Conservation (phyloP, 2,797 vertebrate species). For the Moxostoma hubbsi region DNA sequence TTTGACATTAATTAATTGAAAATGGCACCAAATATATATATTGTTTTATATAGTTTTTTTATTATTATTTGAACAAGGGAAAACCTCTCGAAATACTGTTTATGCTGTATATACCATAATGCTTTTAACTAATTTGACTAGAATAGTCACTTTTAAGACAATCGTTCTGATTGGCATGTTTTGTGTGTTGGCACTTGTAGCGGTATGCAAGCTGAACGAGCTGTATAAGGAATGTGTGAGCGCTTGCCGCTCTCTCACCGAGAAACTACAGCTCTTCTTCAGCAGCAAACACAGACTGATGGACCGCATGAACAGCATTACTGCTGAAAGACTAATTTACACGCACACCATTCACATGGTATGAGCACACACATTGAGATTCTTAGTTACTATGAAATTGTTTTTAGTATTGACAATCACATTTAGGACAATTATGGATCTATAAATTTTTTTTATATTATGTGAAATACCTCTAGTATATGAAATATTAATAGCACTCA, state of each 20-base stretch:
- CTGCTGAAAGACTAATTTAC: slow-evolving; percentile 94
- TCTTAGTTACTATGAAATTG: background rate
- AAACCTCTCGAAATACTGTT: no score
- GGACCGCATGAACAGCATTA: slow-evolving; percentile 90
- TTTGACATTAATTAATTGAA: no score
- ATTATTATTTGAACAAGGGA: no score
- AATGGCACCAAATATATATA: no score
- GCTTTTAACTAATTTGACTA: background rate
- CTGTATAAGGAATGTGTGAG: slow-evolving; percentile 92
- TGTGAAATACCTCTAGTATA: background rate
- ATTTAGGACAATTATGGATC: background rate
- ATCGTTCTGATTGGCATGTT: background rate
- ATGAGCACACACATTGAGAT: slow-evolving; percentile 39
- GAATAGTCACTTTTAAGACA: background rate
- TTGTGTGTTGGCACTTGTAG: slow-evolving; percentile 69
- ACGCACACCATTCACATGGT: slow-evolving; percentile 92
- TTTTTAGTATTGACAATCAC: background rate
- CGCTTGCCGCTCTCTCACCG: slow-evolving; percentile 87
- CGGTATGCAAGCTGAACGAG: slow-evolving; percentile 90
- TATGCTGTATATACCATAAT: no score
- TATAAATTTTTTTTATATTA: background rate
- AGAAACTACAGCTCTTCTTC: slow-evolving; percentile 90
- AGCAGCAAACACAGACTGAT: slow-evolving; percentile 95
- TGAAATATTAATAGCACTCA: background rate
- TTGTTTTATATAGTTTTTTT: no score